Evolutionary conservation across 2,113 vertebrate species (phyloP).

Genomic region (Xiphorhynchus elegans): DNA sequence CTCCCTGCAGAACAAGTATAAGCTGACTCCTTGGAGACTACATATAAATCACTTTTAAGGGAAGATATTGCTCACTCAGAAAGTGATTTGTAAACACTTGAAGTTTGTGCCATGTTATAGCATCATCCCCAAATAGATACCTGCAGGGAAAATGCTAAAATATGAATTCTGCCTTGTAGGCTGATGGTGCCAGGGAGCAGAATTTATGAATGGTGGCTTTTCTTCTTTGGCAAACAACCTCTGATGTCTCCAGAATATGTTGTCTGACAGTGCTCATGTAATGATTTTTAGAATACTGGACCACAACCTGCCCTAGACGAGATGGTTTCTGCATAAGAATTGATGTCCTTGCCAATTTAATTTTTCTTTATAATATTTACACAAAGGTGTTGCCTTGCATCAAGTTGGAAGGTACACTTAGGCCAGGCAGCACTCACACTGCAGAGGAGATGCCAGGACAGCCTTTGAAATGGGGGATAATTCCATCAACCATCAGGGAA

Average conservation of each 20-base stretch:
- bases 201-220: neutral
- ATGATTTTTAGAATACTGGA: neutral
- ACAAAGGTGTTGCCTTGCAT: neutral
- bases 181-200: neutral
- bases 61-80: neutral
- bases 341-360: neutral
- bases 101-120: neutral
- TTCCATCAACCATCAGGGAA: neutral
- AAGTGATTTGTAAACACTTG: constrained; percentile 22
- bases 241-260: neutral
- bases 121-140: neutral
- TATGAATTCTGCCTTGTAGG: neutral
- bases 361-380: neutral
- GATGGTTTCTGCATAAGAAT: neutral
- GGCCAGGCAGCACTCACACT: fast-evolving
- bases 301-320: neutral
- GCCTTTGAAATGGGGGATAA: neutral
- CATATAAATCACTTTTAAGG: constrained; percentile 6
- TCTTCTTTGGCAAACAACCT: neutral
- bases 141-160: neutral
- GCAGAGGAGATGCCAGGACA: neutral
- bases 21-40: neutral
- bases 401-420: neutral
- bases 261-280: neutral
- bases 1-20: neutral